Evolutionary conservation across 2,113 vertebrate species (phyloP), one percentile per base, ranked within the genome.

Genomic region (Micronycteris hirsuta): DNA sequence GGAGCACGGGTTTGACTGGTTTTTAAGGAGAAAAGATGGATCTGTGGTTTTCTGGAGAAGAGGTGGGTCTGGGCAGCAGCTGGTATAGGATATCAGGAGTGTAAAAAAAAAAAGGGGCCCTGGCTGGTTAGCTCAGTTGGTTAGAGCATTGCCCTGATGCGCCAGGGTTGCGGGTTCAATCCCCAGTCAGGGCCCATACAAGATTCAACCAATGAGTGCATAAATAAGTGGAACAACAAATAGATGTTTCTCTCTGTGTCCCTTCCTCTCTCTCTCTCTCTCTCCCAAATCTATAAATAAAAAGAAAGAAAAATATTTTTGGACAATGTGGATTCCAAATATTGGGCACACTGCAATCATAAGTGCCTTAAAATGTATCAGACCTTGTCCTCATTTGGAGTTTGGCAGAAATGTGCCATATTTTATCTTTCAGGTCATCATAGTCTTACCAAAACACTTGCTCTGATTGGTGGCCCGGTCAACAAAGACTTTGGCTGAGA

Each of bases 401-500:
- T 85, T 65, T 58, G 65, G 58, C 31, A n/a, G 77, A 86, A 78
- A 71, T 7, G 43, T 33, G 52, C 67, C 45, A 19, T 31, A 14
- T 9, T 81, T 78, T 77, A 13, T 85, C 76, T 85, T 61, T 76
- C n/a, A 24, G 84, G 24, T 86, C 65, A 36, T 43, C 16, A 43
- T 20, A 3, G 82, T 96, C 99, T 98, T 98, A 99, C 99, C 99
- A 95, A 99, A 99, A 98, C 99, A 99, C 98, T 99, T 99, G 99
- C 99, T 99, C 99, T 99, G 99, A 98, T 99, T 99, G 98, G 99
- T 99, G 96, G 99, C 99, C 10, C 99, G 98, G 98, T 99, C 99
- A 96, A 99, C 99, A 97, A 99, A 99, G 97, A 99, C 99, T 98
- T 99, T 99, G 96, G 99, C 99, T 4, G 99, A 99, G 98, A 99